Evolutionary conservation across 2,113 vertebrate genomes (phyloP).

Genomic region (Potamarius usumacintae): DNA sequence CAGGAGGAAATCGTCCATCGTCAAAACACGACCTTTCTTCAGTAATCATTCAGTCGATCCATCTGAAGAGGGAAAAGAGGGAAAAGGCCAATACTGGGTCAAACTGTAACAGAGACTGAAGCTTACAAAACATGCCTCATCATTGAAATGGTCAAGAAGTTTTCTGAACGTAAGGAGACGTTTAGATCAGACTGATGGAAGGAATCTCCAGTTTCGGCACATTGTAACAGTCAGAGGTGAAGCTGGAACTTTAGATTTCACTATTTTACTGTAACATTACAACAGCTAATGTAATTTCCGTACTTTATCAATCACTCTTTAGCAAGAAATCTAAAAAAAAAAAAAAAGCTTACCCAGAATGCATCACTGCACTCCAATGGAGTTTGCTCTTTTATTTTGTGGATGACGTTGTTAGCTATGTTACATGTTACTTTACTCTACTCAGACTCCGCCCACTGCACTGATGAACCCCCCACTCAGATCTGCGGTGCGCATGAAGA

Average conservation of each 20-base stretch:
- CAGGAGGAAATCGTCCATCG: not conserved
- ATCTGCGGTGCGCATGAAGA: not conserved
- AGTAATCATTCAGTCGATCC: not conserved
- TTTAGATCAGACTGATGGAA: not conserved
- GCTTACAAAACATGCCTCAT: not conserved
- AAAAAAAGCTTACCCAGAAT: not conserved
- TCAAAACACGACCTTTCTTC: slow-evolving; percentile 9
- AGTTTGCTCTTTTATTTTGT: not conserved
- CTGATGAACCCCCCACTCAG: not conserved
- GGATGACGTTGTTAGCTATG: not conserved
- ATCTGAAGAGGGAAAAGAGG: not conserved
- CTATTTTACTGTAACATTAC: too few relatives aligned
- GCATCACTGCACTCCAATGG: not conserved
- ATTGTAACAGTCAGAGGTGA: not conserved
- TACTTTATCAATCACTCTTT: not conserved
- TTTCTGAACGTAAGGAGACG: not conserved
- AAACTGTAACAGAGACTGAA: not conserved
- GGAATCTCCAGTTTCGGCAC: not conserved
- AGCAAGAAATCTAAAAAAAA: not conserved
- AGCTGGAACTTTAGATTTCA: not conserved
- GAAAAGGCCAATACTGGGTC: not conserved
- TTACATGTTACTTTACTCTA: not conserved
- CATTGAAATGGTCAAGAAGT: not conserved
- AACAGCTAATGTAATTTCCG: not conserved
- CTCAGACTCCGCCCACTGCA: not conserved